A percentile compares a stretch with the other conserved stretches of the same genome.
These are phyloP conservation scores for Drosophila picticornis DNA, from an alignment of 2,888 invertebrate species.

Conservation along the genomic window DNA sequence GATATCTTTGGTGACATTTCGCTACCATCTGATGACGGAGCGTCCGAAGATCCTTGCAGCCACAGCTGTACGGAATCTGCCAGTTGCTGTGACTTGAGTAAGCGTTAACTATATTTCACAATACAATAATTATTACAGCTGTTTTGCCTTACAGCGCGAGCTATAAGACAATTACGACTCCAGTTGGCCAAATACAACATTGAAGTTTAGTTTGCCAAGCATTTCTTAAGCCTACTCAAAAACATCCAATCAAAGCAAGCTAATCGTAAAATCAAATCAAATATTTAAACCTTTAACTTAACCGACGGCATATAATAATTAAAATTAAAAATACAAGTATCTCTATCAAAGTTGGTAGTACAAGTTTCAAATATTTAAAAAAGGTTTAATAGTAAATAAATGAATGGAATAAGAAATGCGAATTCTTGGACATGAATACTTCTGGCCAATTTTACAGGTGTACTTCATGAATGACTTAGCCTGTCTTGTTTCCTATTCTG, in stretches of 20 bases:
- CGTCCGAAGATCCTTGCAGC: constrained; percentile 14
- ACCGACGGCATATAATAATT: neutral
- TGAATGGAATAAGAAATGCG: neutral
- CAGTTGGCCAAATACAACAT: constrained; percentile 82
- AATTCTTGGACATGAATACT: neutral
- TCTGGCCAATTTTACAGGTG: neutral
- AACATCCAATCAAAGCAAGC: neutral
- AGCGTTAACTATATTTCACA: constrained; percentile 1
- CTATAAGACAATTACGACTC: constrained; percentile 81
- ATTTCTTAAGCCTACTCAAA: constrained; percentile 1
- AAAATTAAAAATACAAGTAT: constrained; percentile 47
- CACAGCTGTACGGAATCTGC: constrained; percentile 53
- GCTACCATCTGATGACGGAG: neutral
- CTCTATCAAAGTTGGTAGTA: constrained; percentile 65
- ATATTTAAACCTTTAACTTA: neutral
- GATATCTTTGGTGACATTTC: neutral
- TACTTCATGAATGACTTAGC: neutral
- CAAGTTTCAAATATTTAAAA: constrained; percentile 59
- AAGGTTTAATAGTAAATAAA: constrained; percentile 38
- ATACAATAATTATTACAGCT: neutral
- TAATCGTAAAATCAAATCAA: constrained; percentile 5
- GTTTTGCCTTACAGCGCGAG: constrained; percentile 75
- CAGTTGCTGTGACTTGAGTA: constrained; percentile 57
- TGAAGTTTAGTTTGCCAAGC: constrained; percentile 50
- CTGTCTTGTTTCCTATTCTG: neutral